These are phyloP conservation scores for Pygmarrhopalites habei DNA, from an alignment of 1,140 invertebrate genomes.

Conservation along the genomic window DNA sequence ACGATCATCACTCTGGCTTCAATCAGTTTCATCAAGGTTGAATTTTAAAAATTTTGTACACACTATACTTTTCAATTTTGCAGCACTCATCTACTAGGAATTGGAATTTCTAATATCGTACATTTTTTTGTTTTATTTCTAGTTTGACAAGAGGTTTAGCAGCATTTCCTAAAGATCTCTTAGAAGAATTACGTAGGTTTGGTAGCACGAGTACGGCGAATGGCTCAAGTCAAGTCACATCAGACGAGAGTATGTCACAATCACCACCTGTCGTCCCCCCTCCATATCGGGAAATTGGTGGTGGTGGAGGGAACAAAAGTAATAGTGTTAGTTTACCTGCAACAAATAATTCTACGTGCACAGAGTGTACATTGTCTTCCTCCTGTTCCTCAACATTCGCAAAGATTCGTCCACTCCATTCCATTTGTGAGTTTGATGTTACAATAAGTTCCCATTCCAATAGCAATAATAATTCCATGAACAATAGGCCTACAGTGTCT, in stretches of 20 bases:
- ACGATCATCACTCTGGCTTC: conserved; percentile 73
- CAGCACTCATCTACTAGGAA: no score
- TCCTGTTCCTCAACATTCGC: conserved; percentile 34
- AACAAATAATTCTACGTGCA: conserved; percentile 21
- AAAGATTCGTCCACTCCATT: conserved; percentile 36
- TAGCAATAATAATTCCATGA: conserved; percentile 36
- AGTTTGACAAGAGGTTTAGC: conserved; percentile 56
- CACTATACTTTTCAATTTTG: no score
- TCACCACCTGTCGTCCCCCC: conserved; percentile 8
- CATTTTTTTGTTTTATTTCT: no score
- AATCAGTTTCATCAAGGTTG: conserved; percentile 65
- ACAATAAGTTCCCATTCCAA: not conserved
- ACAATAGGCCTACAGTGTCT: conserved; percentile 29
- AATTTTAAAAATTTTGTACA: no score
- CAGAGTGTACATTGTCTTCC: conserved; percentile 34
- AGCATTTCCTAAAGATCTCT: conserved; percentile 56
- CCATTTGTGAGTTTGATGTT: conserved; percentile 36
- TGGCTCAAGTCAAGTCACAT: conserved; percentile 33
- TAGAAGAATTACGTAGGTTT: conserved; percentile 69
- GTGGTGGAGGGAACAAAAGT: conserved; percentile 23
- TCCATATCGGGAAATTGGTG: not conserved
- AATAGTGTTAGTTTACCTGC: conserved; percentile 24
- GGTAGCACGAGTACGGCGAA: conserved; percentile 38
- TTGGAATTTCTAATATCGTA: no score
- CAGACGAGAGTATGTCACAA: conserved; percentile 25